A percentile compares a stretch with the other conserved stretches of the same genome.
These are phyloP conservation scores for Tenthredo scrophulariae DNA, from an alignment of 2,888 invertebrate genomes.

Conservation along the genomic window DNA sequence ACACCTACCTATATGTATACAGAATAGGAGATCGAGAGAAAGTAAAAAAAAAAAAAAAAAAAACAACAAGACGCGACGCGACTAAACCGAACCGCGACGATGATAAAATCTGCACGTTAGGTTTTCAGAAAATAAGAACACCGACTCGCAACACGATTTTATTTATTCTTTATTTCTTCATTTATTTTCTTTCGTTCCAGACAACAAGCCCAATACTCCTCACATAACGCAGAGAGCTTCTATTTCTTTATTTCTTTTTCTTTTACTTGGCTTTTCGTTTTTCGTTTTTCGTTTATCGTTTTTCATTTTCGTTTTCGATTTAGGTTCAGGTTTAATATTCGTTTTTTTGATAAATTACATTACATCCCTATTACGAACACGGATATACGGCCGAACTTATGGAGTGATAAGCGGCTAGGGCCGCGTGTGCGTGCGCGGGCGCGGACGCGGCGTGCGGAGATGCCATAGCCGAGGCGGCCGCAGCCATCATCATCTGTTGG, in stretches of 20 bases:
- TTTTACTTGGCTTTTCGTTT: not conserved
- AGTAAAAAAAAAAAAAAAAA: too few relatives aligned
- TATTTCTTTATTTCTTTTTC: not conserved
- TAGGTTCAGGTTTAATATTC: not conserved
- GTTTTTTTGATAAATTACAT: not conserved
- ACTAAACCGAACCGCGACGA: not conserved
- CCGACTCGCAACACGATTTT: not conserved
- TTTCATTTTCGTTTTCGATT: too few relatives aligned
- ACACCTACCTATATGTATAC: not conserved
- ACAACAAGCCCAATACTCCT: not conserved
- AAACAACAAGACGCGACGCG: not conserved
- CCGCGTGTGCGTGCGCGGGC: constrained; percentile 82
- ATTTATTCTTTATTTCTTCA: not conserved
- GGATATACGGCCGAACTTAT: constrained; percentile 90
- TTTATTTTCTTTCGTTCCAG: not conserved
- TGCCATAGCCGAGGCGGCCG: constrained; percentile 77
- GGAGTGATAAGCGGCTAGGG: constrained; percentile 85
- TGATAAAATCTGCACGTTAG: not conserved
- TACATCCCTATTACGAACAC: constrained; percentile 86
- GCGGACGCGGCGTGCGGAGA: constrained; percentile 84
- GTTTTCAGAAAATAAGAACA: too few relatives aligned
- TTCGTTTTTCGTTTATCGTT: too few relatives aligned
- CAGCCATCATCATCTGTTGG: constrained; percentile 78
- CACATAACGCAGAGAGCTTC: not conserved
- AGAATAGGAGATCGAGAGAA: not conserved